phyloP scores from a whole-genome alignment of 2,797 vertebrate species.

The Ctenosaura bakeri region DNA sequence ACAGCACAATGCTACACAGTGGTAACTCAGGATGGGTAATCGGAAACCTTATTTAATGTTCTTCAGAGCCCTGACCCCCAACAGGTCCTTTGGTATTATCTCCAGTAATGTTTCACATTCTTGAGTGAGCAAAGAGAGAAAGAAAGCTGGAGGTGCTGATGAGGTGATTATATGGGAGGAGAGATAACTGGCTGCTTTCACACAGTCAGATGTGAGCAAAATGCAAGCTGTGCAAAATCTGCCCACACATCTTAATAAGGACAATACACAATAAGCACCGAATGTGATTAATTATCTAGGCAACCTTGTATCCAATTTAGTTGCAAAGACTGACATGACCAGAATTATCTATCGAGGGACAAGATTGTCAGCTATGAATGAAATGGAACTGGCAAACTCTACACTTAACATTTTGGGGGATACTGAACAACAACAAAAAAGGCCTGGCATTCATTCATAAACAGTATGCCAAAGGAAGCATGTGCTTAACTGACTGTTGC shows the following conservation, averaged over 20 bases:
- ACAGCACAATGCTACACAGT: neutral
- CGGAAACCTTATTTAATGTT: constrained; percentile 32
- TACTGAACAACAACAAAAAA: constrained; percentile 53
- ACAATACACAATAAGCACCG: constrained; percentile 65
- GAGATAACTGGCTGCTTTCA: constrained; percentile 71
- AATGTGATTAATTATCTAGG: constrained; percentile 67
- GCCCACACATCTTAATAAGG: constrained; percentile 59
- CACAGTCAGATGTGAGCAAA: constrained; percentile 62
- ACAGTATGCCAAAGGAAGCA: constrained; percentile 37
- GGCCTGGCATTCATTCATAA: constrained; percentile 51
- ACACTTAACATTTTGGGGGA: constrained; percentile 40
- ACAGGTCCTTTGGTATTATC: constrained; percentile 12
- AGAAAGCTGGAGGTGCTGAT: constrained; percentile 52
- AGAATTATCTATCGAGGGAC: constrained; percentile 61
- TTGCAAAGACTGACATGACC: constrained; percentile 48
- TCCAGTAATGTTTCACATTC: constrained; percentile 40
- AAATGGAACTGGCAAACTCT: constrained; percentile 48
- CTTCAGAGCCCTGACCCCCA: neutral
- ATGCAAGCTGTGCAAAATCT: constrained; percentile 63
- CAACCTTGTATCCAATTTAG: constrained; percentile 68
- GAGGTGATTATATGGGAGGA: constrained; percentile 63
- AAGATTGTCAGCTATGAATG: constrained; percentile 56
- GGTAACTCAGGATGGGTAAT: constrained; percentile 12
- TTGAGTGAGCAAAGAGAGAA: constrained; percentile 46
- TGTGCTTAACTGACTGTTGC: constrained; percentile 25